These are phyloP conservation scores for cattle (Bos taurus) DNA, from an alignment of 2,113 vertebrate genomes.

Conservation along the genomic window ARS-UCD2.0 NC_037332.1:45361001-45361500, in stretches of 20 bases:
- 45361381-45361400: background rate
- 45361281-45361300: background rate
- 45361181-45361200: constrained; percentile 11
- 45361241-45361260: background rate
- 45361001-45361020: constrained; percentile 34
- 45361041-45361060: constrained; percentile 30
- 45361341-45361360: background rate
- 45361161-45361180: background rate
- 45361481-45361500: background rate
- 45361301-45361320: background rate
- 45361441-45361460: background rate
- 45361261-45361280: background rate
- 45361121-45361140: background rate
- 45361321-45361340: background rate
- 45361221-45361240: background rate
- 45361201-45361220: constrained; percentile 12
- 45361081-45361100: constrained; percentile 51
- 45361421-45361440: background rate
- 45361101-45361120: constrained; percentile 28
- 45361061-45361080: constrained; percentile 39
- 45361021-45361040: constrained; percentile 39
- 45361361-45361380: background rate
- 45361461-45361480: background rate
- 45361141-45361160: background rate
- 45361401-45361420: background rate